Conservation (phyloP, 35 echinoderm and acorn worm species). For the Apostichopus japonicus region DNA sequence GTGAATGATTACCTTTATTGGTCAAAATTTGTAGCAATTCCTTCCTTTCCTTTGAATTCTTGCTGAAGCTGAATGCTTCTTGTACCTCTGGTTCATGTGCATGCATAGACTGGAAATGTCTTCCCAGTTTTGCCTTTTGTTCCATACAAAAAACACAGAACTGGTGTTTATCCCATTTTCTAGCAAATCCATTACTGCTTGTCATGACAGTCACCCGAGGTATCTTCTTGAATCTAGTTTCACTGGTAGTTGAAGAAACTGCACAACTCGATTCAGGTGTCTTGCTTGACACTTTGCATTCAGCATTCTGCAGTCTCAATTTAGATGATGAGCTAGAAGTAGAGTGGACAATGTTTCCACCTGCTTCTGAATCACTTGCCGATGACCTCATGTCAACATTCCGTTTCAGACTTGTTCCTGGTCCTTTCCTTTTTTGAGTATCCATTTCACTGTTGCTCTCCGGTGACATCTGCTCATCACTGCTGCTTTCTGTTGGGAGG, state of each 20-base stretch:
- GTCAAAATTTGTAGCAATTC: constrained; percentile 20
- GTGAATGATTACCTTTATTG: constrained; percentile 81
- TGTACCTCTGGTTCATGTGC: constrained; percentile 59
- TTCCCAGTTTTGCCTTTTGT: constrained; percentile 54
- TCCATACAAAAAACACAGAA: constrained; percentile 67
- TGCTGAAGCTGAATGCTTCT: constrained; percentile 39
- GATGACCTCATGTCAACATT: neutral
- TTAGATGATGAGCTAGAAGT: neutral
- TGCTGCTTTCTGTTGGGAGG: neutral
- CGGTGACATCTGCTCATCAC: neutral
- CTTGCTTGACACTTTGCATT: neutral
- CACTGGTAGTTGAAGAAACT: neutral
- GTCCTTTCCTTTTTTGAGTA: neutral
- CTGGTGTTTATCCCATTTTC: constrained; percentile 78
- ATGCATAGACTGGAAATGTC: constrained; percentile 61
- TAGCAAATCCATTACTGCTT: neutral
- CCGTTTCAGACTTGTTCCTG: neutral
- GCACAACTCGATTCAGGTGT: neutral
- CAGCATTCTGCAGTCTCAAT: neutral
- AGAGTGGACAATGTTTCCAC: neutral
- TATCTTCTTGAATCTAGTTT: neutral
- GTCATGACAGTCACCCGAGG: neutral
- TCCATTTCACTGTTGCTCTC: neutral
- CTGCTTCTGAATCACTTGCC: neutral
- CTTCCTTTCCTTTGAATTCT: constrained; percentile 53